phyloP scores from a whole-genome alignment of 2,888 invertebrate genomes.

The Leucophora obtusa region DNA sequence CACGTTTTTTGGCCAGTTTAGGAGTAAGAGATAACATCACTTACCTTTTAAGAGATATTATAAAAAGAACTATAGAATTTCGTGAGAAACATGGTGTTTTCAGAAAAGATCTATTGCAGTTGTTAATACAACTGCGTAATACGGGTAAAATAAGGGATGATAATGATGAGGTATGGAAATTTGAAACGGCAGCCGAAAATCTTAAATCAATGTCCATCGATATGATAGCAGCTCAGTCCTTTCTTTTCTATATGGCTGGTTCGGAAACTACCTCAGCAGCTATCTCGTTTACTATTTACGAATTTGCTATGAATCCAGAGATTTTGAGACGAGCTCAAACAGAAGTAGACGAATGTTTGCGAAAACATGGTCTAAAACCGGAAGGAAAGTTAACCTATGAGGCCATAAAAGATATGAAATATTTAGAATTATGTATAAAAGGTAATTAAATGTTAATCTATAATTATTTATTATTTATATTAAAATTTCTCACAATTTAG shows the following conservation, averaged over 20 bases:
- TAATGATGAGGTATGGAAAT: slow-evolving; percentile 71
- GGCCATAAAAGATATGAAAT: slow-evolving; percentile 77
- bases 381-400: slow-evolving; percentile 75
- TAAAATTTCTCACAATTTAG: slow-evolving; percentile 60
- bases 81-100: slow-evolving; percentile 77
- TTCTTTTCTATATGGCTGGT: slow-evolving; percentile 79
- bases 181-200: slow-evolving; percentile 69
- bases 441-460: slow-evolving; percentile 69
- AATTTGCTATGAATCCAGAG: slow-evolving; percentile 77
- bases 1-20: slow-evolving; percentile 66
- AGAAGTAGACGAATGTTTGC: slow-evolving; percentile 75
- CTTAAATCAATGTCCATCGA: slow-evolving; percentile 75
- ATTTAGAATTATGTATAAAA: slow-evolving; percentile 77
- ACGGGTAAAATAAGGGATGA: slow-evolving; percentile 73
- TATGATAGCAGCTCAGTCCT: slow-evolving; percentile 75
- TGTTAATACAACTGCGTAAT: slow-evolving; percentile 79
- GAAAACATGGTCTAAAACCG: slow-evolving; percentile 72
- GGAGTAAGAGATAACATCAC: slow-evolving; percentile 67
- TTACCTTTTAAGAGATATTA: slow-evolving; percentile 74
- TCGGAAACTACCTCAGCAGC: slow-evolving; percentile 79
- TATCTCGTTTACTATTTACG: slow-evolving; percentile 76
- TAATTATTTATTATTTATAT: no score
- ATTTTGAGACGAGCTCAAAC: slow-evolving; percentile 73
- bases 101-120: slow-evolving; percentile 79
- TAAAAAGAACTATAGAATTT: slow-evolving; percentile 77